A percentile compares a stretch with the other conserved stretches of the same genome.
Evolutionary conservation across 2,888 invertebrate species (phyloP).

Genomic region (Meteorus colon): DNA sequence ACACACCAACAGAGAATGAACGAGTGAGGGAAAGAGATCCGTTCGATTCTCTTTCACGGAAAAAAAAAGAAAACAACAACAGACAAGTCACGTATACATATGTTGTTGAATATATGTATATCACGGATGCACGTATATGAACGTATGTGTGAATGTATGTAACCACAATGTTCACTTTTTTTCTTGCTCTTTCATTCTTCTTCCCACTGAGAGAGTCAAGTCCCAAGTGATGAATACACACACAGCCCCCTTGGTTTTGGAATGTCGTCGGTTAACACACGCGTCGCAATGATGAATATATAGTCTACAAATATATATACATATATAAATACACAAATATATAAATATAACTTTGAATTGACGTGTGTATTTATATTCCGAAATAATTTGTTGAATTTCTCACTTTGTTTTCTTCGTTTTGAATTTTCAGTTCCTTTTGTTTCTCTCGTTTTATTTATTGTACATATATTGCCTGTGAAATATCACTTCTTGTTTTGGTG

Average conservation of each 20-base stretch:
- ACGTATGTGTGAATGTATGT: not conserved
- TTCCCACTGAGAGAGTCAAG: slow-evolving; percentile 11
- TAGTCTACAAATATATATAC: slow-evolving; percentile 31
- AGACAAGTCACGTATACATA: not conserved
- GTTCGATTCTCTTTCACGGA: slow-evolving; percentile 4
- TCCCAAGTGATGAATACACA: slow-evolving; percentile 1
- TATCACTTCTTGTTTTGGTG: not conserved
- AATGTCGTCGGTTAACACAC: slow-evolving; percentile 35
- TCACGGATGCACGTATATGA: not conserved
- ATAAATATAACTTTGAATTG: not conserved
- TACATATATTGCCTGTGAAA: too few relatives aligned
- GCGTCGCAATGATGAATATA: slow-evolving; percentile 29
- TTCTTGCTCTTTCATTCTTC: slow-evolving; percentile 22
- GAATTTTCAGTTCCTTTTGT: too few relatives aligned
- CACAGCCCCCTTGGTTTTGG: slow-evolving; percentile 31
- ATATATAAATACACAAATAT: not conserved
- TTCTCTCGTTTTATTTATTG: too few relatives aligned
- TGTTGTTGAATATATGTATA: not conserved
- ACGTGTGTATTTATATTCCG: not conserved
- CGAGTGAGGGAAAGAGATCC: not conserved
- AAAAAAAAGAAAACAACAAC: not conserved
- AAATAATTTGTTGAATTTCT: not conserved
- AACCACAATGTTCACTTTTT: slow-evolving; percentile 6
- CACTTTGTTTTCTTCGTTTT: too few relatives aligned
- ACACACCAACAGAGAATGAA: slow-evolving; percentile 3